Percentiles rank a stretch among this genome's conserved stretches.
phyloP scores from a whole-genome alignment of 2,888 invertebrate genomes.

The Tenthredo scrophulariae region DNA sequence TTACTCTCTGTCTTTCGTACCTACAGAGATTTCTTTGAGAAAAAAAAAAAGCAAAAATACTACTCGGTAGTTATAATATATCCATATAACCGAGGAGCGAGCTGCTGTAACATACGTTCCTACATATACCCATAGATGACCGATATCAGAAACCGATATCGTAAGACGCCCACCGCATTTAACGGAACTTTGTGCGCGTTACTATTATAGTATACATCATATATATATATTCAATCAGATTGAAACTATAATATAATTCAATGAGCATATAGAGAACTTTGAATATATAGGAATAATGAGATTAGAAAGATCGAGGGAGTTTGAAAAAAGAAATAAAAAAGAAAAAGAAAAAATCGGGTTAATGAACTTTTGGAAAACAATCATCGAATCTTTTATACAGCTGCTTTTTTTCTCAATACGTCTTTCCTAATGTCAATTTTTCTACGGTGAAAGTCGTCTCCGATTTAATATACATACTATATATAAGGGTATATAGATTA shows the following conservation, averaged over 20 bases:
- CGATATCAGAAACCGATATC: not conserved
- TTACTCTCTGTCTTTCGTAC: constrained; percentile 14
- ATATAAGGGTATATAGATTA: not conserved
- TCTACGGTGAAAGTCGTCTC: not conserved
- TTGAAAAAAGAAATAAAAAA: constrained; percentile 31
- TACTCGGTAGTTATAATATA: not conserved
- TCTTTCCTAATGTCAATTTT: not conserved
- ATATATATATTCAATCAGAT: not conserved
- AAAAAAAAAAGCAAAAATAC: not conserved
- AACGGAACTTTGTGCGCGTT: not conserved
- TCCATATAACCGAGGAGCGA: not conserved
- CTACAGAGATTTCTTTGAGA: not conserved
- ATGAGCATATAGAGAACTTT: not conserved
- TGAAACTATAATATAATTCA: constrained; percentile 1
- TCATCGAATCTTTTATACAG: not conserved
- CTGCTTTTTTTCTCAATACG: not conserved
- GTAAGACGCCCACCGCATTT: constrained; percentile 2
- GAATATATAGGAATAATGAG: not conserved
- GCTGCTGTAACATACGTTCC: not conserved
- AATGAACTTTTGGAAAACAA: not conserved
- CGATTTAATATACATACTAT: not conserved
- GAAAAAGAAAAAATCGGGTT: not conserved
- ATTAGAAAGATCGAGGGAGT: not conserved
- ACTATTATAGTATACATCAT: not conserved
- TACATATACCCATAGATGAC: not conserved